A percentile compares a stretch with the other conserved stretches of the same genome.
Conservation (phyloP, 2,797 vertebrate genomes). For the Alfaro cultratus region DNA sequence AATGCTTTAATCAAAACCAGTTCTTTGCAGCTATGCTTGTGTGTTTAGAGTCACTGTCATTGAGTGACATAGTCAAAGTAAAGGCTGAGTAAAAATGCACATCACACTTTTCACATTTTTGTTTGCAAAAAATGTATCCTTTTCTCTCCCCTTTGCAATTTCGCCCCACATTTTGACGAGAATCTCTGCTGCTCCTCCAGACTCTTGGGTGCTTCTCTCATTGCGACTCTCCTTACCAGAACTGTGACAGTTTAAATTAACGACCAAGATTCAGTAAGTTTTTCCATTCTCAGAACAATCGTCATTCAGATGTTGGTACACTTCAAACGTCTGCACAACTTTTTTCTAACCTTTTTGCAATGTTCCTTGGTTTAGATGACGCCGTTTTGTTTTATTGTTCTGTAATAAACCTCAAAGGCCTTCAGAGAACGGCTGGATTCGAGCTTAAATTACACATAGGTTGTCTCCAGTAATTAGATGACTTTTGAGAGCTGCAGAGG, state of each 20-base stretch:
- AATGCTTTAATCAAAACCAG: not conserved
- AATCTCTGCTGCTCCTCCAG: not conserved
- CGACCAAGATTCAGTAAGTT: not conserved
- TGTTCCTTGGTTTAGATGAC: not conserved
- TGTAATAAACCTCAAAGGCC: not conserved
- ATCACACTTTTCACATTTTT: not conserved
- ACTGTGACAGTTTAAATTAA: not conserved
- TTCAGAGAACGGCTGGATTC: not conserved
- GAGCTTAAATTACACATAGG: not conserved
- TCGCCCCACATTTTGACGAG: not conserved
- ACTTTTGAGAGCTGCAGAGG: not conserved
- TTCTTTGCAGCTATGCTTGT: not conserved
- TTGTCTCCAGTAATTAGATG: not conserved
- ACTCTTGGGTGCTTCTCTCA: not conserved
- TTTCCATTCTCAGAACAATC: not conserved
- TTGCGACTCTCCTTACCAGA: not conserved
- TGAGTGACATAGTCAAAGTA: not conserved
- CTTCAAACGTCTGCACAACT: not conserved
- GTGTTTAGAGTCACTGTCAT: not conserved
- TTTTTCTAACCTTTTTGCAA: not conserved
- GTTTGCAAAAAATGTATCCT: not conserved
- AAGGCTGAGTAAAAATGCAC: not conserved
- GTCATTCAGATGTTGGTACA: not conserved
- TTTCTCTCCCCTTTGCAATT: not conserved
- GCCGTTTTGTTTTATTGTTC: not conserved